Evolutionary conservation across 2,113 vertebrate species (phyloP).

Genomic region (Strigops habroptila): DNA sequence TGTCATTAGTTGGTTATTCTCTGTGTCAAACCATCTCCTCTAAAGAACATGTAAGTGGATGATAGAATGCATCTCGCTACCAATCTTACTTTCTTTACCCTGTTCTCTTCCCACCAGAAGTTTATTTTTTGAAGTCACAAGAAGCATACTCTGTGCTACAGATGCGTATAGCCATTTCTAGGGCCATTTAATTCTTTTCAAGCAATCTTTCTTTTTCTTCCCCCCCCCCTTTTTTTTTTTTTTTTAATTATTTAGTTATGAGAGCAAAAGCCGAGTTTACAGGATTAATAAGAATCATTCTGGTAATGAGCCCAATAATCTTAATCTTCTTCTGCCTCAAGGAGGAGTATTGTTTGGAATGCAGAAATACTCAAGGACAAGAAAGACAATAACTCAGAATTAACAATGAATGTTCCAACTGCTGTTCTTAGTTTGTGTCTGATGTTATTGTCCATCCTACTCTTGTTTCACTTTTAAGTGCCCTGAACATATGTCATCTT

Average conservation of each 20-base stretch:
- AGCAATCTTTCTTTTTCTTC: background rate
- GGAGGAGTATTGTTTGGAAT: background rate
- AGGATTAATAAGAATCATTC: background rate
- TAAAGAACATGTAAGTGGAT: background rate
- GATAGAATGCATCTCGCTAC: fast-evolving
- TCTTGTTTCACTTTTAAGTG: background rate
- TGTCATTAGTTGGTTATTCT: background rate
- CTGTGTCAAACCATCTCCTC: background rate
- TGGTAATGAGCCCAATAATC: background rate
- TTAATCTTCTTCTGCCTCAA: background rate
- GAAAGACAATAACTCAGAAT: background rate
- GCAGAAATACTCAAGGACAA: background rate
- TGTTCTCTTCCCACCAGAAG: background rate
- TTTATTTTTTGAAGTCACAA: background rate
- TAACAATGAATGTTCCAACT: background rate
- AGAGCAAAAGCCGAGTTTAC: background rate
- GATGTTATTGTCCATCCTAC: background rate
- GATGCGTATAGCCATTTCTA: background rate
- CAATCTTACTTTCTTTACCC: background rate
- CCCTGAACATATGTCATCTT: background rate
- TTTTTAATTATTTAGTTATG: background rate
- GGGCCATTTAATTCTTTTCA: background rate
- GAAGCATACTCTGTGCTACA: background rate
- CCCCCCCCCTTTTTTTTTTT: background rate
- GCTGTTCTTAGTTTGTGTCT: background rate